phyloP scores from a whole-genome alignment of 2,797 vertebrate species.

The Setipinna tenuifilis region DNA sequence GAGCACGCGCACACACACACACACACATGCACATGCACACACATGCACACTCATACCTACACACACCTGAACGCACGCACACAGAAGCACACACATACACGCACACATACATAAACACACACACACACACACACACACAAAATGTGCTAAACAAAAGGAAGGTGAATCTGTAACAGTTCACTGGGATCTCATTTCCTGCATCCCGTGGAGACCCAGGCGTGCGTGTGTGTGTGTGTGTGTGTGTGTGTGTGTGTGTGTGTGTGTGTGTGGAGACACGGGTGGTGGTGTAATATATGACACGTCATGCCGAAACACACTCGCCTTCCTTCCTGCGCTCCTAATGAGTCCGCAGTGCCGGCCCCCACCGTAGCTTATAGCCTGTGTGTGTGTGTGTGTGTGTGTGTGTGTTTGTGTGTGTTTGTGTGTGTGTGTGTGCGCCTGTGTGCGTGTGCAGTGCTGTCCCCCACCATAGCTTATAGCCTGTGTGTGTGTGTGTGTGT shows the following conservation, averaged over 20 bases:
- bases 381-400: no score
- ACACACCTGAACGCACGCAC: not conserved
- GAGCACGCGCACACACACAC: not conserved
- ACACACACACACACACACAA: not conserved
- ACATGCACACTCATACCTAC: not conserved
- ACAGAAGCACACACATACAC: not conserved
- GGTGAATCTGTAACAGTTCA: no score
- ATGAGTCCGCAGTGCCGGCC: not conserved
- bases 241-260: no score
- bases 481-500: no score
- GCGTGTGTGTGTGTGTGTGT: no score
- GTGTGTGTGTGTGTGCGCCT: no score
- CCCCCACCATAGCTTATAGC: no score
- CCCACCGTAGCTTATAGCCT: no score
- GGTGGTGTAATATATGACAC: not conserved
- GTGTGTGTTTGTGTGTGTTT: no score
- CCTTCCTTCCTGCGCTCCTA: not conserved
- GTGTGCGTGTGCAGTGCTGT: no score
- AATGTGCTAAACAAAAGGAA: no score
- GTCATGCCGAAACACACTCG: not conserved
- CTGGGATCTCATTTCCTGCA: not conserved
- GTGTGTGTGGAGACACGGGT: no score
- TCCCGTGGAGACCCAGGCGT: not conserved
- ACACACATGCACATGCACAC: not conserved
- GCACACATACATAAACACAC: not conserved